Evolutionary conservation across 2,113 vertebrate genomes (phyloP), one percentile per base, ranked within the genome.

Genomic region (Tetraodon nigroviridis): DNA sequence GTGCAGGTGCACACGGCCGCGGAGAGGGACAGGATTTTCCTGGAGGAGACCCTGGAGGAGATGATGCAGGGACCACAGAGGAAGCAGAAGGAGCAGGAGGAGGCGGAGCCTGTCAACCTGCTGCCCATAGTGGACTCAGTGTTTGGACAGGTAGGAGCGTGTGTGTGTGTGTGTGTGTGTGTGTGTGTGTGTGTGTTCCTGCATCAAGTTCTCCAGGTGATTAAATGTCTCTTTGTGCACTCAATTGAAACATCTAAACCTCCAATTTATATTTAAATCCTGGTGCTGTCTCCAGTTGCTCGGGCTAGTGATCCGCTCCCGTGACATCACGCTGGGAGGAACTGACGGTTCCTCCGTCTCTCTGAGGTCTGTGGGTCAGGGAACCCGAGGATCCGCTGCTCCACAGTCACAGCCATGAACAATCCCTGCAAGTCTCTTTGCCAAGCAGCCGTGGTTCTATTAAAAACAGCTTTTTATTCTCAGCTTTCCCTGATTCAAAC

Each of bases 91-190:
- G 79, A 70, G 62, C 56, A 51, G 11, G 79, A 82, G 53, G 79
- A 77, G 60, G 67, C 3, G 12, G 73, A 86, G 29, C 53, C 79
- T 1, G 55, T 59, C 0, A 79, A 90, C 58, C 85, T 92, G 62
- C 58, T 75, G 54, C 83, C 87, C 24, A 88, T 90, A 1, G 86
- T 92, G 44, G 77, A 87, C 50, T 87, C 88, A 5, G 78, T 89
- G 70, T 92, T 87, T 47, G 90, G 90, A 74, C 90, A 87, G 81
- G 90, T 92, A 90, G 67, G 88, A 52, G 22, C 5, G 1, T 50
- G 24, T 29, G 24, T 4, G 7, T 14, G 13, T 51, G 29, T 32
- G 22, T 10, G 3, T 16, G 21, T 13, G 1, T 40, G 16, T 48
- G 24, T 62, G 54, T 47, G 59, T 65, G 37, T 42, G 54, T 48